Evolutionary conservation across 2,113 vertebrate species (phyloP), one percentile per base, ranked within the genome.

Genomic region (Pungitius pungitius): DNA sequence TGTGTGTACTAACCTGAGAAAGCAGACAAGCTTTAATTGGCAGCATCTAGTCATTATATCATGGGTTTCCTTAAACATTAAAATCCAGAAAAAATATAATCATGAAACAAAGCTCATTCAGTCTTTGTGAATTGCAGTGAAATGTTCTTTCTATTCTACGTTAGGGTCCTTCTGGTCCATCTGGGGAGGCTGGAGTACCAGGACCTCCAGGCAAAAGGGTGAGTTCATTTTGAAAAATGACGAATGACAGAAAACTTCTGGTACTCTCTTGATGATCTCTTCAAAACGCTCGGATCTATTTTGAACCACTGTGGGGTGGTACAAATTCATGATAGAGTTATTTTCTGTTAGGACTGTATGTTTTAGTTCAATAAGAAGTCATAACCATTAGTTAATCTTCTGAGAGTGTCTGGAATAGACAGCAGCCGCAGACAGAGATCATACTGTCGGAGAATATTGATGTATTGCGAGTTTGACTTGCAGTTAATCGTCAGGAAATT

Each of bases 151-250:
- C 18, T 84, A 65, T 82, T 90, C 55, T 60, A 42, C 12, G 78
- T 85, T 82, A 99, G 98, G 98, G 98, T 84, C 98, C 98, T 59
- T 60, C 97, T 65, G 98, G 98, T 84, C 97, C 98, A 79, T 99
- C 98, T 75, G 98, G 98, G 82, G 98, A 99, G 92, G 96, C 98
- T 69, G 98, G 98, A 26, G 96, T 96, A 84, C 98, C 98, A 60
- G 98, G 98, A 75, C 96, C 97, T 82, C 98, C 97, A 79, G 98
- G 98, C 71, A 99, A 99, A 89, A 93, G 97, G 88, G 98, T 99
- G 91, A 95, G 96, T 93, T 42, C 37, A 74, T 79, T 64, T 83
- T 18, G 39, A 78, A 58, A 58, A 81, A 65, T 59, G 54, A 82
- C 73, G 40, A 51, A 78, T 59, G 40, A 73, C 33, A 64, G 56